phyloP scores from a whole-genome alignment of 2,113 vertebrate species.

The Salminus brasiliensis region DNA sequence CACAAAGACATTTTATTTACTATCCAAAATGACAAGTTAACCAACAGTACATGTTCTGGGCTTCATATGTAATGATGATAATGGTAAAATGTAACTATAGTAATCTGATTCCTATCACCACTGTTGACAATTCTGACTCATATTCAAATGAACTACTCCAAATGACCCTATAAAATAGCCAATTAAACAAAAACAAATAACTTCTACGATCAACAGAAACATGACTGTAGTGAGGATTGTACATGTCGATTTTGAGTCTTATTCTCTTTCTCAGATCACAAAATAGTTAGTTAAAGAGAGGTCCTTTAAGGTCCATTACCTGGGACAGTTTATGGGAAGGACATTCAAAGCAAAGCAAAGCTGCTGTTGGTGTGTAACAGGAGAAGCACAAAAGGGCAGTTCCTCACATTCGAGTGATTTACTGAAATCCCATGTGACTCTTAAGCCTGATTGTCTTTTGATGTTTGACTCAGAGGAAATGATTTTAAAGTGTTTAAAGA shows the following conservation, averaged over 20 bases:
- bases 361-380: constrained; percentile 7
- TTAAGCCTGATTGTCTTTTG: constrained; percentile 14
- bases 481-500: constrained; percentile 1
- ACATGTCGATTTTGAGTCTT: background rate
- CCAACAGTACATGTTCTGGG: no score
- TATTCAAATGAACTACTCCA: no score
- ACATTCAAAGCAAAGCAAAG: constrained; percentile 8
- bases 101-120: no score
- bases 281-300: background rate
- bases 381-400: constrained; percentile 30
- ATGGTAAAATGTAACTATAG: no score
- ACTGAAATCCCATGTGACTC: constrained; percentile 15
- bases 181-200: no score
- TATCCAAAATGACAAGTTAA: no score
- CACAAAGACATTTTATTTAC: no score
- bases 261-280: background rate
- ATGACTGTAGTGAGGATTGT: no score
- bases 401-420: constrained; percentile 17
- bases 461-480: constrained; percentile 7
- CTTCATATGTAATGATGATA: no score
- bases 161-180: no score
- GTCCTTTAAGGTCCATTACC: background rate
- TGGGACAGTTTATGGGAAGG: constrained; percentile 32
- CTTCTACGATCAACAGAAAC: no score
- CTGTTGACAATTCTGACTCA: no score